phyloP scores from a whole-genome alignment of 2,888 invertebrate genomes.

The Ennomos erosarius region DNA sequence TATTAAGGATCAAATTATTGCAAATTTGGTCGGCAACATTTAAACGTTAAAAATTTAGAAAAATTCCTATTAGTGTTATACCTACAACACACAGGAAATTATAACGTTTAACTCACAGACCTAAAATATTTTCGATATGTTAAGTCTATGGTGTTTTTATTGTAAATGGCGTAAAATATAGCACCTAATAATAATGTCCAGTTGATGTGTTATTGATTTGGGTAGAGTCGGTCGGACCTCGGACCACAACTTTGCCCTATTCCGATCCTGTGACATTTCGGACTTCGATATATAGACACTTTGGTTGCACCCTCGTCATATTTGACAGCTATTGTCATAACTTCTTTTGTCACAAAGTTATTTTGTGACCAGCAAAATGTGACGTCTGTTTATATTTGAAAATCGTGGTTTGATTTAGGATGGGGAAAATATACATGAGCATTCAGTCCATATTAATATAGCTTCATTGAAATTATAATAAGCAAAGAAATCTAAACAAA shows the following conservation, averaged over 20 bases:
- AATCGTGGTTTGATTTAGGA: slow-evolving; percentile 10
- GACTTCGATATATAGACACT: slow-evolving; percentile 46
- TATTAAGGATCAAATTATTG: too few species aligned
- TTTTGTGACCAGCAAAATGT: slow-evolving; percentile 32
- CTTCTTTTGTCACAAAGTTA: slow-evolving; percentile 44
- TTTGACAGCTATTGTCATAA: slow-evolving; percentile 53
- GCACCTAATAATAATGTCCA: slow-evolving; percentile 5
- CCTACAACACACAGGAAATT: too few species aligned
- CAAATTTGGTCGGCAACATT: too few species aligned
- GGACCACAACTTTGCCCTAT: slow-evolving; percentile 45
- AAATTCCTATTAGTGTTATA: too few species aligned
- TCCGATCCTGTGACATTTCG: slow-evolving; percentile 47
- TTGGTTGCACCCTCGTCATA: slow-evolving; percentile 60
- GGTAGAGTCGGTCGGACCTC: slow-evolving; percentile 6
- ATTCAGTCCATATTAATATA: slow-evolving; percentile 6
- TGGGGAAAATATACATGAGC: slow-evolving; percentile 4
- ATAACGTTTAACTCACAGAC: too few species aligned
- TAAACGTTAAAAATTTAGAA: too few species aligned
- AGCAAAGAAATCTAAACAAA: too few species aligned
- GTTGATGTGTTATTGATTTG: slow-evolving; percentile 18
- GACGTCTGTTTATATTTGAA: slow-evolving; percentile 24
- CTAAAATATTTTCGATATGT: too few species aligned
- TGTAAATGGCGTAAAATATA: slow-evolving; percentile 10
- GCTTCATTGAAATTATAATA: neutral
- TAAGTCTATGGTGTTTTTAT: too few species aligned